phyloP scores from a whole-genome alignment of 2,797 vertebrate species.

The Meriones psammophilus region DNA sequence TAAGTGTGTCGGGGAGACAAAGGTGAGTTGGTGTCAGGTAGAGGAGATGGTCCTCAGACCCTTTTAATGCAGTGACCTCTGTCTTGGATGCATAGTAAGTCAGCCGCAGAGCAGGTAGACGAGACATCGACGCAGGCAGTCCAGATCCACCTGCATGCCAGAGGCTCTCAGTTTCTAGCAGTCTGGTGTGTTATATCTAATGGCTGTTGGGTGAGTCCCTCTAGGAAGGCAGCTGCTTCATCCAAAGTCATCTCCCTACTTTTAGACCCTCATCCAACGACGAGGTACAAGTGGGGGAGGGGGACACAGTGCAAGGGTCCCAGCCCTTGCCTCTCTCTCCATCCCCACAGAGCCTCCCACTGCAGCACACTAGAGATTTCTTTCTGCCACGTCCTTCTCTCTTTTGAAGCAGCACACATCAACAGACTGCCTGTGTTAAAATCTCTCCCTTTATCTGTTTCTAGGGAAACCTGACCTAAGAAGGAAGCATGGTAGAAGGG shows the following conservation, averaged over 20 bases:
- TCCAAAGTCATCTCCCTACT: not conserved
- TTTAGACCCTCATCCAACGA: not conserved
- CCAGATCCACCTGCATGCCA: too few relatives aligned
- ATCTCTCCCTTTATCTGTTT: not conserved
- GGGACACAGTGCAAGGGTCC: not conserved
- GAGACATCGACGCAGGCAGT: not conserved
- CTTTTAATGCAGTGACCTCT: not conserved
- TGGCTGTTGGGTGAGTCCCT: not conserved
- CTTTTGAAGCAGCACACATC: not conserved
- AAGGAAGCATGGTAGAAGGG: not conserved
- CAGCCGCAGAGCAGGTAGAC: not conserved
- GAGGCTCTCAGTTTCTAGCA: not conserved
- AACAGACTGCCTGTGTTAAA: not conserved
- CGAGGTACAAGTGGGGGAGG: too few relatives aligned
- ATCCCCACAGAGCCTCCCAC: not conserved
- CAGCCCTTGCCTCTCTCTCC: not conserved
- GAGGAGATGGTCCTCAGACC: not conserved
- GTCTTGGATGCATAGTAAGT: not conserved
- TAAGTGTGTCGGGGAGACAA: not conserved
- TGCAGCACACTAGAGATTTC: not conserved
- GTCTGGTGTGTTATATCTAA: not conserved
- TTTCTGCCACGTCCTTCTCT: not conserved
- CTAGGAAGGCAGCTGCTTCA: not conserved
- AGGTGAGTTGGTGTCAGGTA: not conserved
- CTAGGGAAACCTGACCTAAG: slow-evolving; percentile 19